Evolutionary conservation across 1,140 invertebrate genomes (phyloP).

Genomic region (Holotrichia oblita): DNA sequence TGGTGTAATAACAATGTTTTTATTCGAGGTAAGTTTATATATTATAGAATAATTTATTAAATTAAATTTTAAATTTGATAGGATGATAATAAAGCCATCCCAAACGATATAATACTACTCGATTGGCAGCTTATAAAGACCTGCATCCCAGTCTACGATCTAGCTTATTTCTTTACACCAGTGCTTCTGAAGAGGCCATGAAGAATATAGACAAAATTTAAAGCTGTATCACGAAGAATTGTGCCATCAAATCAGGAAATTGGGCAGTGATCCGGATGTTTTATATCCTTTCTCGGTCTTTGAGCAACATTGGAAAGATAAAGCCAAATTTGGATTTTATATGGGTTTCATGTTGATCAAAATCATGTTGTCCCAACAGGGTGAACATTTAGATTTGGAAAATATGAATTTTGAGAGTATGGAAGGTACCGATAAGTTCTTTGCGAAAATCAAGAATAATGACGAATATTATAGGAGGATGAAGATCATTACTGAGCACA

Average conservation of each 20-base stretch:
- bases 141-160: conserved; percentile 65
- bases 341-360: not conserved
- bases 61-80: not conserved
- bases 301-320: conserved; percentile 57
- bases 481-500: not conserved
- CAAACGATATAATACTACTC: conserved; percentile 61
- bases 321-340: conserved; percentile 37
- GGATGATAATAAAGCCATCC: conserved; percentile 16
- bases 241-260: conserved; percentile 49
- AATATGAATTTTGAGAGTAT: not conserved
- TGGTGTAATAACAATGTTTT: conserved; percentile 68
- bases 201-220: conserved; percentile 62
- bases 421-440: not conserved
- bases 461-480: conserved; percentile 12
- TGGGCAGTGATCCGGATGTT: conserved; percentile 60
- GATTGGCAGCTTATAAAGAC: conserved; percentile 65
- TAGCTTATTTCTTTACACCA: conserved; percentile 67
- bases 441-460: not conserved
- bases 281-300: conserved; percentile 63
- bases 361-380: conserved; percentile 6
- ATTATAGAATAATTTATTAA: not conserved
- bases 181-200: conserved; percentile 63
- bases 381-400: not conserved
- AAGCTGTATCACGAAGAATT: conserved; percentile 67
- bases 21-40: conserved; percentile 57